These are phyloP conservation scores for Diabrotica undecimpunctata DNA, from an alignment of 1,140 invertebrate species.

Conservation along the genomic window DNA sequence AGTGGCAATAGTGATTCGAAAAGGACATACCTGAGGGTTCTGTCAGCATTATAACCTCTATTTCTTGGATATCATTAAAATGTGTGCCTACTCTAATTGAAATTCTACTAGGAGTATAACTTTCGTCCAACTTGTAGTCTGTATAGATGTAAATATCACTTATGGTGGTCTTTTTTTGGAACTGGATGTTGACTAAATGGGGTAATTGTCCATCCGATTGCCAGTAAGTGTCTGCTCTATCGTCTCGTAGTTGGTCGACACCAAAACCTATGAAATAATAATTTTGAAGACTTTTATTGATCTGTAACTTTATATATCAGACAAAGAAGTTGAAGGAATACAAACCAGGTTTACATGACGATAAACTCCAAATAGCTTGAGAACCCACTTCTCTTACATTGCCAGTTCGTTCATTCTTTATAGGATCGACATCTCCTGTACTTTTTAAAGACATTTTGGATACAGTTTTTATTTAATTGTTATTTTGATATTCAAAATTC, in stretches of 20 bases:
- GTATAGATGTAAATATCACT: slow-evolving; percentile 95
- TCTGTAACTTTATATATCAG: neutral
- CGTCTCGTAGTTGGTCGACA: slow-evolving; percentile 93
- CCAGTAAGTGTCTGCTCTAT: slow-evolving; percentile 97
- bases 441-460: slow-evolving; percentile 26
- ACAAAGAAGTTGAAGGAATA: neutral
- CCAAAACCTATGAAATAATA: slow-evolving; percentile 75
- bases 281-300: slow-evolving; percentile 3
- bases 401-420: slow-evolving; percentile 68
- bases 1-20: too few species aligned
- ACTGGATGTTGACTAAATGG: slow-evolving; percentile 97
- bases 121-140: slow-evolving; percentile 97
- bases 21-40: slow-evolving; percentile 71
- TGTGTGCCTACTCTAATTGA: slow-evolving; percentile 92
- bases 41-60: slow-evolving; percentile 89
- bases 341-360: slow-evolving; percentile 93
- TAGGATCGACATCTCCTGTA: slow-evolving; percentile 53
- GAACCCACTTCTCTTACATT: slow-evolving; percentile 89
- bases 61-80: slow-evolving; percentile 97
- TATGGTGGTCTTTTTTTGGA: slow-evolving; percentile 92
- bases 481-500: too few species aligned
- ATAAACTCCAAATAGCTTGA: slow-evolving; percentile 96
- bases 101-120: slow-evolving; percentile 95
- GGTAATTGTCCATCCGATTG: slow-evolving; percentile 98
- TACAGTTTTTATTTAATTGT: neutral